These are phyloP conservation scores for Synanthedon myopaeformis DNA, from an alignment of 2,888 invertebrate genomes.

Conservation along the genomic window DNA sequence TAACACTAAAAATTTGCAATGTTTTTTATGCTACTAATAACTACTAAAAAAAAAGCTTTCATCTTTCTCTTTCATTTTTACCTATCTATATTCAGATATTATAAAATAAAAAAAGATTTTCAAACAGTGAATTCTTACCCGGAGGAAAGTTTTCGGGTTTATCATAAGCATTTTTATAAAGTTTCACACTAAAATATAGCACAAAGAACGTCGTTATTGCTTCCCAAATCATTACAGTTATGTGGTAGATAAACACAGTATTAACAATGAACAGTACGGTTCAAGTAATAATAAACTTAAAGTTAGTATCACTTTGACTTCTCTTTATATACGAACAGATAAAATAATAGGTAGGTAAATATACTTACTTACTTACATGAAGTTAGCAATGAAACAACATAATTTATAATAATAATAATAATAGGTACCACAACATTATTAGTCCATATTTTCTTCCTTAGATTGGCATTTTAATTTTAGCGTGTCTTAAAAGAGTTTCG, in stretches of 20 bases:
- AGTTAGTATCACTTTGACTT: neutral
- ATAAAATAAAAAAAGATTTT: neutral
- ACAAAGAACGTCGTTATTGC: slow-evolving; percentile 35
- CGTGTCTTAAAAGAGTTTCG: too few relatives aligned
- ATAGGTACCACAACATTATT: too few relatives aligned
- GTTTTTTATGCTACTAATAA: neutral
- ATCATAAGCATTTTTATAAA: slow-evolving; percentile 47
- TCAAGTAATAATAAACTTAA: too few relatives aligned
- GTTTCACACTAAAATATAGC: slow-evolving; percentile 24
- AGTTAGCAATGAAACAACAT: too few relatives aligned
- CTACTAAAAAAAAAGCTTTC: too few relatives aligned
- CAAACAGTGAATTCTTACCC: slow-evolving; percentile 43
- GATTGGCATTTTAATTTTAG: too few relatives aligned
- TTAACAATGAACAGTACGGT: too few relatives aligned
- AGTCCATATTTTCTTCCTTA: too few relatives aligned
- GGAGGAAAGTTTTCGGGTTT: slow-evolving; percentile 70
- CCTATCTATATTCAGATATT: neutral
- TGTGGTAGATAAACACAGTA: neutral
- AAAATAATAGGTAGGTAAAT: neutral
- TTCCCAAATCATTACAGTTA: slow-evolving; percentile 26
- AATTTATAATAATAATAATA: too few relatives aligned
- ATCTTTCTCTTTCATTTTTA: neutral
- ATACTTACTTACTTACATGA: too few relatives aligned
- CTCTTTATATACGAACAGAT: neutral
- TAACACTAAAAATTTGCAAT: too few relatives aligned